A percentile compares a stretch with the other conserved stretches of the same genome.
Conservation (phyloP, 1,140 invertebrate genomes). For the Dendroctonus ponderosae region DNA sequence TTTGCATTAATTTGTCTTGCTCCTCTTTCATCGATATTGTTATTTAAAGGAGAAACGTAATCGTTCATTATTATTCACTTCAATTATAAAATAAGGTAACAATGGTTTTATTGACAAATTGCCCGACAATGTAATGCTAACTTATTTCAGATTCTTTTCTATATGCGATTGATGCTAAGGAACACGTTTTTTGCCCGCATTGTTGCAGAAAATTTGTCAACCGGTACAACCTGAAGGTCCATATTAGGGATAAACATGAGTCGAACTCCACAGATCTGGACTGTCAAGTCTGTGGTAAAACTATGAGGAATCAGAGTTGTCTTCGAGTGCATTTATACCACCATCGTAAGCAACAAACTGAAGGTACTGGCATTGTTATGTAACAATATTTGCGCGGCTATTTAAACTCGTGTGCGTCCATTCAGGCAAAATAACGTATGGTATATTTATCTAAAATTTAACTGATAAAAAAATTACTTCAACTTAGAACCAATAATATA, state of each 20-base stretch:
- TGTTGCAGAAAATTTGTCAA: slow-evolving; percentile 62
- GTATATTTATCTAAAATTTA: too few relatives aligned
- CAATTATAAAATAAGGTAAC: too few relatives aligned
- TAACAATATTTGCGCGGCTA: not conserved
- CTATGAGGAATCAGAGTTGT: slow-evolving; percentile 60
- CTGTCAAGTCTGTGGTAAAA: slow-evolving; percentile 59
- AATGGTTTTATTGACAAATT: slow-evolving; percentile 42
- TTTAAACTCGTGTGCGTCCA: too few relatives aligned
- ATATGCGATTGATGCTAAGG: slow-evolving; percentile 50
- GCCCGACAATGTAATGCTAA: slow-evolving; percentile 47
- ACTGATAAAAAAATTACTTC: too few relatives aligned
- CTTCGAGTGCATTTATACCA: slow-evolving; percentile 61
- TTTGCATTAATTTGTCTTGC: too few relatives aligned
- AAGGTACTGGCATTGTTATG: slow-evolving; percentile 13
- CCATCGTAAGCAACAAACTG: slow-evolving; percentile 55
- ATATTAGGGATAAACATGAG: slow-evolving; percentile 61
- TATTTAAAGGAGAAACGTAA: too few relatives aligned
- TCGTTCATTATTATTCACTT: too few relatives aligned
- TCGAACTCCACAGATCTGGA: slow-evolving; percentile 51
- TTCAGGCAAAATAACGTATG: too few relatives aligned
- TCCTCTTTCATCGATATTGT: too few relatives aligned
- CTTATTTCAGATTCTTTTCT: slow-evolving; percentile 22
- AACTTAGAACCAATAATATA: too few relatives aligned
- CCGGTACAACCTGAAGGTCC: slow-evolving; percentile 62
- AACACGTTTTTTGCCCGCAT: slow-evolving; percentile 58